Conservation (phyloP, 2,888 invertebrate species). For the Microctonus hyperodae region DNA sequence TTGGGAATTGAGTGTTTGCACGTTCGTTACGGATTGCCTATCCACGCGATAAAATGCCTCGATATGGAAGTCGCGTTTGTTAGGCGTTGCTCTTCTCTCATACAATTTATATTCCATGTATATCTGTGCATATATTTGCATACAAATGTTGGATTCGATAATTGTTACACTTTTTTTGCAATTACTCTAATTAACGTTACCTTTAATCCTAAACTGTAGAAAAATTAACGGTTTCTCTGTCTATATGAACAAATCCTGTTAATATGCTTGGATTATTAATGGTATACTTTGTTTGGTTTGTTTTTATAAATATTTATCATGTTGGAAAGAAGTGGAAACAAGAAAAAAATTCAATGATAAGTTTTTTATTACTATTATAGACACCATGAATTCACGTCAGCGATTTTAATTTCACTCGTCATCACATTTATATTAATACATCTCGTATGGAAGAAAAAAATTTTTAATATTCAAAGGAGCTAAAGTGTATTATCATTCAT, state of each 20-base stretch:
- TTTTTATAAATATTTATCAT: not conserved
- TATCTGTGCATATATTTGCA: not conserved
- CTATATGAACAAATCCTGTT: not conserved
- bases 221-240: not conserved
- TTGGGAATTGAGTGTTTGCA: constrained; percentile 24
- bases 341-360: too few relatives aligned
- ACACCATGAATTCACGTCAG: too few relatives aligned
- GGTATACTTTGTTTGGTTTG: not conserved
- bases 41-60: constrained; percentile 22
- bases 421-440: not conserved
- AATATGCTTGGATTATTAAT: not conserved
- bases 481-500: too few relatives aligned
- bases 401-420: too few relatives aligned
- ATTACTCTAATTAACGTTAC: constrained; percentile 4
- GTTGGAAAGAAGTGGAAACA: not conserved
- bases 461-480: too few relatives aligned
- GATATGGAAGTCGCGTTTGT: constrained; percentile 17
- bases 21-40: constrained; percentile 25
- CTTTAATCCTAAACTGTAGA: not conserved
- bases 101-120: not conserved
- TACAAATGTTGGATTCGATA: not conserved
- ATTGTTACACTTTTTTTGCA: not conserved
- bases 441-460: too few relatives aligned
- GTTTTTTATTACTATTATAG: too few relatives aligned
- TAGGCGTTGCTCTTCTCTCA: not conserved